These are phyloP conservation scores for Apostichopus californicus DNA, from an alignment of 35 echinoderm and acorn worm genomes.

Conservation along the genomic window DNA sequence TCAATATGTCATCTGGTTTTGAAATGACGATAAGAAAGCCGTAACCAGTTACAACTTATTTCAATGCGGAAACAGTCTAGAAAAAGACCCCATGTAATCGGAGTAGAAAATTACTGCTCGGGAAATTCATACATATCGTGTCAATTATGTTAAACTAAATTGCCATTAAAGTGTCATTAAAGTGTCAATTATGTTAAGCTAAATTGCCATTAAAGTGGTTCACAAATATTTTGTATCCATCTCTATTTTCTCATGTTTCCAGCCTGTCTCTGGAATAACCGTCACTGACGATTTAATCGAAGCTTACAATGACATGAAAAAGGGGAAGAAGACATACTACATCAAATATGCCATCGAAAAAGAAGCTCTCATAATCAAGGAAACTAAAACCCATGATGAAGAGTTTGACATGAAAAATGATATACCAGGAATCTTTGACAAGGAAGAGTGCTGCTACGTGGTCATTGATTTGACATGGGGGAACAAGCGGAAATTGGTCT, in stretches of 20 bases:
- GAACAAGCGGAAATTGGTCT: background rate
- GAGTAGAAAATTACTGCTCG: too few species aligned
- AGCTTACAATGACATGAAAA: background rate
- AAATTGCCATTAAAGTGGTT: too few species aligned
- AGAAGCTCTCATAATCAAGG: background rate
- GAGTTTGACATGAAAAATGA: background rate
- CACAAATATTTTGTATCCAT: too few species aligned
- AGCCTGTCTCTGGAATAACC: background rate
- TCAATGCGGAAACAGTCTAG: too few species aligned
- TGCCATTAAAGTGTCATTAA: too few species aligned
- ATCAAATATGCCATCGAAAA: background rate
- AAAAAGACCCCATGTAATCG: too few species aligned
- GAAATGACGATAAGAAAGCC: too few species aligned
- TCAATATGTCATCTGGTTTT: too few species aligned
- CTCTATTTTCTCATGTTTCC: background rate
- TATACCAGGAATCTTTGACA: background rate
- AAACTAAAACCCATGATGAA: background rate
- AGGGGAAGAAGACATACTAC: background rate
- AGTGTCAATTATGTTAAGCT: too few species aligned
- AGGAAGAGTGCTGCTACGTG: background rate
- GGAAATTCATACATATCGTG: too few species aligned
- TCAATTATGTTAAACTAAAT: too few species aligned
- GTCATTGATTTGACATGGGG: background rate
- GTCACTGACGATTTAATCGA: background rate
- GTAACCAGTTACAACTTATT: too few species aligned